Base-by-base conservation (phyloP, 1,140 invertebrate genomes). In the Belonocnema kinseyi region DNA sequence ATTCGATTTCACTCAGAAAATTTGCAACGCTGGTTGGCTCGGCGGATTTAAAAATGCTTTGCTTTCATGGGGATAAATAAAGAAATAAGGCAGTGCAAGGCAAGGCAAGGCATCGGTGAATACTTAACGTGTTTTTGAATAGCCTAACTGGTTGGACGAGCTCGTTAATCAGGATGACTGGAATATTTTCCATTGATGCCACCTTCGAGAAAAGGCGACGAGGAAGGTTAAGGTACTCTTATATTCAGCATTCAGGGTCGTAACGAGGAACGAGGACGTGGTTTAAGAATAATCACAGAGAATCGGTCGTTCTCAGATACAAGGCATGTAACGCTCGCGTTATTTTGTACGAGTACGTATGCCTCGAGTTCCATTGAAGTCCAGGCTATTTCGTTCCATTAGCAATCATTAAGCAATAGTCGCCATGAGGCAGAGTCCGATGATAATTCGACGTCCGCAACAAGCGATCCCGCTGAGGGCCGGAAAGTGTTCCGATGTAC, bases 381-480 rank as follows among this genome's bases (percentile, higher is more conserved):
- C 33, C 14, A 5, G 33, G 17, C 61, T 33, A 66, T 66, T 66
- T 66, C 26, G 61, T 66, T 66, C 61, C 61, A 66, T 66, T 66
- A 66, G 26, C 61, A 66, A 66, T 66, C 21, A 66, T 66, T 66
- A 66, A 66, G 61, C 26, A 66, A 66, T 66, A 40, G 61, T 66
- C 61, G 61, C 61, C 33, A 66, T 66, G 26, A 66, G 61, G 61
- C 61, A 26, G 40, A 26, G 40, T 26, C 33, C 26, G 61, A 46
- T 46, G 33, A 66, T 66, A 66, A 66, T 66, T 66, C 26, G 61
- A 66, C 61, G 61, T 66, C 61, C 61, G 61, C 61, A 66, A 66
- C 61, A n/a, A 66, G 61, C 61, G 61, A 66, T 66, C 61, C 61
- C 61, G 33, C 61, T 66, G 61, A 66, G 61, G 61, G 61, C 61